Evolutionary conservation across 2,113 vertebrate genomes (phyloP).

Genomic region (Phylloscopus trochilus): DNA sequence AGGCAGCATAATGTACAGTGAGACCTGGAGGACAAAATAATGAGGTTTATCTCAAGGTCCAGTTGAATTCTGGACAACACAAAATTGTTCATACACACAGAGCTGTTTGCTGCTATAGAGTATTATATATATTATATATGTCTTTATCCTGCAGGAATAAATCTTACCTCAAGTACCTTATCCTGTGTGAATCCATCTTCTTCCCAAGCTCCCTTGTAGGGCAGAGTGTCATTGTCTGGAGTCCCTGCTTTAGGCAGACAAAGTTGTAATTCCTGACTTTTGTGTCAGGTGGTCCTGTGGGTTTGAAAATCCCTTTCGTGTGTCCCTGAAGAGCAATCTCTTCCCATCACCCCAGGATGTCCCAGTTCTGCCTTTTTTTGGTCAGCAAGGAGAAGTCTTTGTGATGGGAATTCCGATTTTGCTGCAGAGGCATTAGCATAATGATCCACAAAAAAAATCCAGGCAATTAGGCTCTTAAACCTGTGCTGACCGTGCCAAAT

Average conservation of each 20-base stretch:
- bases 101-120: neutral
- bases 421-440: neutral
- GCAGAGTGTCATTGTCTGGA: fast-evolving
- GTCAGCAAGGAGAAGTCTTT: neutral
- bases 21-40: neutral
- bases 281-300: neutral
- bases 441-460: neutral
- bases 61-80: neutral
- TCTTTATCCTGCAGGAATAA: neutral
- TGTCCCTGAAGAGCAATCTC: neutral
- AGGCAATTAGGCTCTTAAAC: neutral
- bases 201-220: neutral
- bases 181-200: neutral
- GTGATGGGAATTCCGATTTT: neutral
- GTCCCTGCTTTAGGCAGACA: neutral
- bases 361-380: neutral
- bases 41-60: neutral
- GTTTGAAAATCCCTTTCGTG: neutral
- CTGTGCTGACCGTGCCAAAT: neutral
- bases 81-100: neutral
- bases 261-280: fast-evolving
- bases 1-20: neutral
- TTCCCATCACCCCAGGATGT: neutral
- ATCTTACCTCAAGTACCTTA: neutral
- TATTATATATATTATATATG: no score